Conservation (phyloP, 2,113 vertebrate genomes). For the Aphyosemion australe region DNA sequence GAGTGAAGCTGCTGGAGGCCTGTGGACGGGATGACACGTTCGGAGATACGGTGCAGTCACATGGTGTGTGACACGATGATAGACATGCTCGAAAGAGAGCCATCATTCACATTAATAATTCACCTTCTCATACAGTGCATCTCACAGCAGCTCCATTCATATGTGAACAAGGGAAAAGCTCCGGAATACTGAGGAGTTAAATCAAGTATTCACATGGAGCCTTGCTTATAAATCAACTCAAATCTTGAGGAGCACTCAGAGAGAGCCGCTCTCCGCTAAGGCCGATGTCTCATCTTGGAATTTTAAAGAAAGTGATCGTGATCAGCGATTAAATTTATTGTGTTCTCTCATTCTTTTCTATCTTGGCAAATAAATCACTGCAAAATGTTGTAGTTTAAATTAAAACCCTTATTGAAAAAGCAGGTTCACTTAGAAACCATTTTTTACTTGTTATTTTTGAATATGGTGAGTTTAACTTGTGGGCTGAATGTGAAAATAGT, state of each 20-base stretch:
- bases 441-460: too few relatives aligned
- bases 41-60: slow-evolving; percentile 45
- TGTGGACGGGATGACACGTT: slow-evolving; percentile 56
- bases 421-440: too few relatives aligned
- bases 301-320: slow-evolving; percentile 10
- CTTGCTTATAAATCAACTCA: slow-evolving; percentile 9
- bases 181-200: neutral
- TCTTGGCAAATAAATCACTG: neutral
- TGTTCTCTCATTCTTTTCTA: neutral
- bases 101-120: slow-evolving; percentile 33
- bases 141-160: slow-evolving; percentile 9
- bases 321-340: neutral
- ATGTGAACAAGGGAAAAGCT: neutral
- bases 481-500: too few relatives aligned
- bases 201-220: neutral
- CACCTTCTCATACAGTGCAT: slow-evolving; percentile 5
- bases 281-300: neutral
- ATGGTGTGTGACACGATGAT: slow-evolving; percentile 28
- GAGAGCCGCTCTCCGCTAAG: neutral
- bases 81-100: slow-evolving; percentile 26
- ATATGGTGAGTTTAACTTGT: too few relatives aligned
- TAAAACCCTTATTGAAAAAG: neutral
- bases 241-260: neutral
- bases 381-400: neutral
- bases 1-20: slow-evolving; percentile 55